These are phyloP conservation scores for Nettapus auritus DNA, from an alignment of 2,113 vertebrate species.

Conservation along the genomic window DNA sequence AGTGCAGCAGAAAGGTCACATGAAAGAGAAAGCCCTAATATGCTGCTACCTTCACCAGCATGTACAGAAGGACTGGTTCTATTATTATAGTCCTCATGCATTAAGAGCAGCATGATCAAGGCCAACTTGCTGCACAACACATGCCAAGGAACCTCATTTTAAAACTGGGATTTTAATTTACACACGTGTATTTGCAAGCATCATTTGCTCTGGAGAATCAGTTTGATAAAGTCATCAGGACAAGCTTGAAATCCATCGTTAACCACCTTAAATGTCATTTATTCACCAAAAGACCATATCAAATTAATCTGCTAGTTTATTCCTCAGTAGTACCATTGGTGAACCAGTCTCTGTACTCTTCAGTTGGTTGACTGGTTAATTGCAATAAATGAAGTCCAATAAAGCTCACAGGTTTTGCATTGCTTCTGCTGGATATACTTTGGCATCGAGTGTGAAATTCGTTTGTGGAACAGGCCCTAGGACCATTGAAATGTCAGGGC, in stretches of 20 bases:
- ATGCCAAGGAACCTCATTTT: not conserved
- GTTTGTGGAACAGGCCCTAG: rapidly evolving
- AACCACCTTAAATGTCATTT: not conserved
- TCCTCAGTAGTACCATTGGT: not conserved
- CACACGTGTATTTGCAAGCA: not conserved
- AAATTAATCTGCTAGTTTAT: not conserved
- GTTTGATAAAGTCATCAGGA: not conserved
- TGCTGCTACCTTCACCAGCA: not conserved
- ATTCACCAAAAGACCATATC: not conserved
- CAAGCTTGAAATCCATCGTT: not conserved
- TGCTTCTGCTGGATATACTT: not conserved
- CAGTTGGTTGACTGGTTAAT: not conserved
- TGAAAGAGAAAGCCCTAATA: not conserved
- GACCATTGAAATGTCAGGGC: not conserved
- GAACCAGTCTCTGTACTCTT: not conserved
- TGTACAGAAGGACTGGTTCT: not conserved
- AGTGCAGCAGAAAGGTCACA: not conserved
- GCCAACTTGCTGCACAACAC: not conserved
- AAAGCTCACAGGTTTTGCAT: not conserved
- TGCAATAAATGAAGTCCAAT: not conserved
- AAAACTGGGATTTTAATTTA: not conserved
- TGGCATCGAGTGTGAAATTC: rapidly evolving
- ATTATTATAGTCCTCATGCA: not conserved
- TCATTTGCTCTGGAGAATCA: not conserved
- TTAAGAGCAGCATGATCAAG: not conserved